phyloP scores from a whole-genome alignment of 1,140 invertebrate species.

The Ephestia elutella region DNA sequence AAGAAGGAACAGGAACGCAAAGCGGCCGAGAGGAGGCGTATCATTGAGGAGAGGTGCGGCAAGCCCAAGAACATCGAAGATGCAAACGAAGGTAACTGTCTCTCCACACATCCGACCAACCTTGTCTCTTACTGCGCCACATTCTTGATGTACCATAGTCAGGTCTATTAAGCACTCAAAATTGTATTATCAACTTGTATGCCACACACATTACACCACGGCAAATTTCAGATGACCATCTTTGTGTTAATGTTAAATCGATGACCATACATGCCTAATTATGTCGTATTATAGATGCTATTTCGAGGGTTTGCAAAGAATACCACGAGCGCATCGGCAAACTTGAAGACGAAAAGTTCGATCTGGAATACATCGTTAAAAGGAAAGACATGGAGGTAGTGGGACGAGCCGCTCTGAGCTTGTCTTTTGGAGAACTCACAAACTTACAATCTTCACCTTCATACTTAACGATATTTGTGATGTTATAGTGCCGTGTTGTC shows the following conservation, averaged over 20 bases:
- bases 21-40: conserved; percentile 96
- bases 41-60: conserved; percentile 96
- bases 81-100: conserved; percentile 89
- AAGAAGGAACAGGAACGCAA: conserved; percentile 99
- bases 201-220: conserved; percentile 34
- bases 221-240: conserved; percentile 15
- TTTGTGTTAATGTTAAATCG: conserved; percentile 4
- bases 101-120: not conserved
- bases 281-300: conserved; percentile 77
- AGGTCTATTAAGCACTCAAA: conserved; percentile 14
- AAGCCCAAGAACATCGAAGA: conserved; percentile 92
- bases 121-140: not conserved
- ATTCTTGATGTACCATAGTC: not conserved
- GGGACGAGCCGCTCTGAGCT: conserved; percentile 44
- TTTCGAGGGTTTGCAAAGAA: conserved; percentile 88
- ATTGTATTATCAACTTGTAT: conserved; percentile 11
- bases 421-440: conserved; percentile 59
- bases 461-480: conserved; percentile 52
- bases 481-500: conserved; percentile 56
- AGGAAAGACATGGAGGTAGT: conserved; percentile 97
- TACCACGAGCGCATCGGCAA: conserved; percentile 90
- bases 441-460: conserved; percentile 57
- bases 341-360: conserved; percentile 97
- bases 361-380: conserved; percentile 97
- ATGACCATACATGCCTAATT: conserved; percentile 32